Conservation (phyloP, 2,797 vertebrate species). For the Coregonus ussuriensis region DNA sequence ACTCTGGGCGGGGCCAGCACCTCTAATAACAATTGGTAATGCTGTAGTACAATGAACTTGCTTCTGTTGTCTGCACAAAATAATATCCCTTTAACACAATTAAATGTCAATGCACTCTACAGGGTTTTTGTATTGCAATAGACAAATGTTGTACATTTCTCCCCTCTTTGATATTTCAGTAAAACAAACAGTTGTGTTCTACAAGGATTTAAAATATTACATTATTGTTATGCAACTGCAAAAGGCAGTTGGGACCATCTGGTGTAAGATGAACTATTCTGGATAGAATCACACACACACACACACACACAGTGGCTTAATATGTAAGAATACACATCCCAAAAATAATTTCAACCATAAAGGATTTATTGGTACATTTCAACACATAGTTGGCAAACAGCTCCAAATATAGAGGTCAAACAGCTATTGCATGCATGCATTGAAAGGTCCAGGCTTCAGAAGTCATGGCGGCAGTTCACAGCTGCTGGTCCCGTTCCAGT, state of each 20-base stretch:
- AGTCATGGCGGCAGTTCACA: slow-evolving; percentile 16
- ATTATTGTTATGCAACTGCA: too few species aligned
- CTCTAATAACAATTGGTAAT: neutral
- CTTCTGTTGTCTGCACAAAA: neutral
- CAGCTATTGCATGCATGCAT: neutral
- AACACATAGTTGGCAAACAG: neutral
- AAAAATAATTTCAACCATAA: neutral
- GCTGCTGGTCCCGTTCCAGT: slow-evolving; percentile 26
- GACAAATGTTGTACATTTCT: too few species aligned
- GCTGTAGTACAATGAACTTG: neutral
- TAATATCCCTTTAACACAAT: neutral
- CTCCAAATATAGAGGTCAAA: neutral
- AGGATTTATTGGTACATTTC: neutral
- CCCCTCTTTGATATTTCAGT: too few species aligned
- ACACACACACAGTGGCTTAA: neutral
- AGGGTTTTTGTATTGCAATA: neutral
- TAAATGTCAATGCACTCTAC: neutral
- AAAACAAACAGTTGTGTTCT: too few species aligned
- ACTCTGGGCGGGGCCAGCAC: slow-evolving; percentile 7
- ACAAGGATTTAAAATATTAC: too few species aligned
- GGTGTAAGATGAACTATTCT: neutral
- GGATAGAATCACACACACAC: neutral
- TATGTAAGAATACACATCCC: neutral
- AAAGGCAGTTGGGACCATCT: neutral
- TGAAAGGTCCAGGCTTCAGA: neutral